Evolutionary conservation across 2,797 vertebrate genomes (phyloP).

Genomic region (Galagoides demidoff): DNA sequence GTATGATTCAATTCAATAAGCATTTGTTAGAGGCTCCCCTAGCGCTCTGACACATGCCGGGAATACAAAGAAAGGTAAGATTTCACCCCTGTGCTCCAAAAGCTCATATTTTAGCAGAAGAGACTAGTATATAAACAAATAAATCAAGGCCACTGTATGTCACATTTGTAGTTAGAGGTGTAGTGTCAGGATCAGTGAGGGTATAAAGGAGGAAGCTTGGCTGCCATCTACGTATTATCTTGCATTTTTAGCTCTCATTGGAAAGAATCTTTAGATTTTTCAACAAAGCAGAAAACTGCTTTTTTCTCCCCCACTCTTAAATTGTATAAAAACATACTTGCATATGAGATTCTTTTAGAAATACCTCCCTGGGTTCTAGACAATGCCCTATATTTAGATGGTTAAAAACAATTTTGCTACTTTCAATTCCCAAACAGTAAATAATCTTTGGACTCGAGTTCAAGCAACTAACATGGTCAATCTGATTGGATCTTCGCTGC

Average conservation of each 20-base stretch:
- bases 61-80: not conserved
- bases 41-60: not conserved
- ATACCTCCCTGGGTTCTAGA: not conserved
- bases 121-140: not conserved
- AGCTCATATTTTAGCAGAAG: slow-evolving; percentile 8
- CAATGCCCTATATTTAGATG: not conserved
- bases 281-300: not conserved
- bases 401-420: not conserved
- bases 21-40: not conserved
- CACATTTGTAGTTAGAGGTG: not conserved
- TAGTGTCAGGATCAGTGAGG: not conserved
- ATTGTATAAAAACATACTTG: not conserved
- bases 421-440: slow-evolving; percentile 33
- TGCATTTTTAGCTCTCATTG: not conserved
- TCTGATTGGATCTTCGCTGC: slow-evolving; percentile 16
- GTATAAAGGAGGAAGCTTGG: not conserved
- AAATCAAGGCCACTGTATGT: not conserved
- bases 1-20: slow-evolving; percentile 1
- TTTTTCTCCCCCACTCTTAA: not conserved
- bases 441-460: slow-evolving; percentile 24
- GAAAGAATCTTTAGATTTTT: slow-evolving; percentile 28
- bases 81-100: not conserved
- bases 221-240: not conserved
- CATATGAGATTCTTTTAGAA: not conserved
- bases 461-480: not conserved